Conservation (phyloP, 2,888 invertebrate species). For the Tubiluchus corallicola region DNA sequence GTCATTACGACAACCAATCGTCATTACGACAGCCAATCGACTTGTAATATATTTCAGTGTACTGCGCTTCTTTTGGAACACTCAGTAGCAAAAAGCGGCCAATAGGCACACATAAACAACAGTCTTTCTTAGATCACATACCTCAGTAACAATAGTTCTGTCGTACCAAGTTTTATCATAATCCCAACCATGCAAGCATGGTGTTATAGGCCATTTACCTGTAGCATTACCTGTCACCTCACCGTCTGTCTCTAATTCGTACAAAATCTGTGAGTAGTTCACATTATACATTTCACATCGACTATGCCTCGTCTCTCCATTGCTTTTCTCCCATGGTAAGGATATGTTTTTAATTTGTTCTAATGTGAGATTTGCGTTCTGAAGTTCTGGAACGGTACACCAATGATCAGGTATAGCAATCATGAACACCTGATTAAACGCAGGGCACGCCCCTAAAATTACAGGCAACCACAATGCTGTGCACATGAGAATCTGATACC, state of each 20-base stretch:
- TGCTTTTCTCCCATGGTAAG: slow-evolving; percentile 1
- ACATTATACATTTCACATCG: slow-evolving; percentile 1
- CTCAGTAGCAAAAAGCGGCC: no score
- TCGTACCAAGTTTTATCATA: background rate
- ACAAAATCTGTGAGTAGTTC: background rate
- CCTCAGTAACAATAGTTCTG: background rate
- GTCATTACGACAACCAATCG: no score
- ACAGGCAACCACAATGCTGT: background rate
- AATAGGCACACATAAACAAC: no score
- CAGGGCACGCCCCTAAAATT: background rate
- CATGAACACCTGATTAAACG: background rate
- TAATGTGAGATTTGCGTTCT: background rate
- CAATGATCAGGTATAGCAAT: slow-evolving; percentile 1
- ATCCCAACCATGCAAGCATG: background rate
- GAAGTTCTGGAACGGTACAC: background rate
- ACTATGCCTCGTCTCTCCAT: background rate
- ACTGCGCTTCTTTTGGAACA: no score
- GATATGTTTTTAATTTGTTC: background rate
- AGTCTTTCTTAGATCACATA: no score
- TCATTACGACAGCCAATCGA: no score
- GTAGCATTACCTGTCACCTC: background rate
- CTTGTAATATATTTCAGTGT: no score
- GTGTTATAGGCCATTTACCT: background rate
- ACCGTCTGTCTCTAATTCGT: background rate
- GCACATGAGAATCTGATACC: background rate